Conservation (phyloP, 2,113 vertebrate genomes). For the Gasterosteus aculeatus region DNA sequence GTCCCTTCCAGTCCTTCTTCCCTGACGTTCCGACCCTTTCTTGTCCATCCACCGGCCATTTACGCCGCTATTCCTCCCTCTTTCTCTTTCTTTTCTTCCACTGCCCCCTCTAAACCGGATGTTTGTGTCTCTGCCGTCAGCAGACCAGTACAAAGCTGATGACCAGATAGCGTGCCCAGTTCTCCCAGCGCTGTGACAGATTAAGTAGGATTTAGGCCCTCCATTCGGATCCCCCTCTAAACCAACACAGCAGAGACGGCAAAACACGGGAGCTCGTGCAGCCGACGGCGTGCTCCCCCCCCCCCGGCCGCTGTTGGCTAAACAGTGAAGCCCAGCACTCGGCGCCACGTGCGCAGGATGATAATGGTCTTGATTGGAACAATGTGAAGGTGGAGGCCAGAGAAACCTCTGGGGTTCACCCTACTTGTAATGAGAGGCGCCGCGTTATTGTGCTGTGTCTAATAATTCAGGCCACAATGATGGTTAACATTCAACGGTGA, state of each 20-base stretch:
- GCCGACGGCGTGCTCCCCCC: slow-evolving; percentile 49
- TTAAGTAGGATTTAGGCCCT: slow-evolving; percentile 77
- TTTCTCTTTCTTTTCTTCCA: slow-evolving; percentile 29
- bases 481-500: slow-evolving; percentile 41
- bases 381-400: slow-evolving; percentile 6
- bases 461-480: slow-evolving; percentile 34
- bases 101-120: slow-evolving; percentile 79
- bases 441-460: slow-evolving; percentile 13
- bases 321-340: neutral
- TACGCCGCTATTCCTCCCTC: slow-evolving; percentile 3
- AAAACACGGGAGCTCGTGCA: slow-evolving; percentile 62
- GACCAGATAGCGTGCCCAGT: slow-evolving; percentile 74
- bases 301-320: neutral
- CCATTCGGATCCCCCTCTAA: slow-evolving; percentile 60
- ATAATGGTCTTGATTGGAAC: neutral
- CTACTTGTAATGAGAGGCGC: slow-evolving; percentile 22
- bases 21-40: slow-evolving; percentile 4
- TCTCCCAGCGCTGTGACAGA: slow-evolving; percentile 67
- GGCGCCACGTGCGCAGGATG: slow-evolving; percentile 1
- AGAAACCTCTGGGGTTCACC: slow-evolving; percentile 7
- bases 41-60: slow-evolving; percentile 9
- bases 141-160: slow-evolving; percentile 73
- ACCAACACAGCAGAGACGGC: slow-evolving; percentile 62
- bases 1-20: neutral
- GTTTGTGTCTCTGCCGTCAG: slow-evolving; percentile 71